phyloP scores from a whole-genome alignment of 2,113 vertebrate genomes.

The Siniperca chuatsi region DNA sequence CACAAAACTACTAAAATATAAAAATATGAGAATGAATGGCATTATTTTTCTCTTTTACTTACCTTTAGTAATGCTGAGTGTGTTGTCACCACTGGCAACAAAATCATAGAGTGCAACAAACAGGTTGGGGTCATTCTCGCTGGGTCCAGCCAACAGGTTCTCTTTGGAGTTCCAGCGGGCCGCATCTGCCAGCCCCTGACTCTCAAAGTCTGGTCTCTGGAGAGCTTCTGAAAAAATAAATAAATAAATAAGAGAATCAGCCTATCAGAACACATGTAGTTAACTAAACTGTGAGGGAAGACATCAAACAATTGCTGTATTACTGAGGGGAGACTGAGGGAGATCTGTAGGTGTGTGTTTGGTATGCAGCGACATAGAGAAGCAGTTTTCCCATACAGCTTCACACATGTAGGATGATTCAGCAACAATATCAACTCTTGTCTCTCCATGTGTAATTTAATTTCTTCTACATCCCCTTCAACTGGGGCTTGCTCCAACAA shows the following conservation, averaged over 20 bases:
- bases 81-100: slow-evolving; percentile 98
- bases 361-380: slow-evolving; percentile 31
- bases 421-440: slow-evolving; percentile 19
- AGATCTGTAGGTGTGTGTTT: slow-evolving; percentile 25
- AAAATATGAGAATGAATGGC: background rate
- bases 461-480: slow-evolving; percentile 26
- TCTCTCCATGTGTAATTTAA: slow-evolving; percentile 32
- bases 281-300: slow-evolving; percentile 12
- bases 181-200: slow-evolving; percentile 93
- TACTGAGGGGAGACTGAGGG: background rate
- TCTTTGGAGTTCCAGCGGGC: slow-evolving; percentile 99
- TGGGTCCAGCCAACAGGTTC: slow-evolving; percentile 95
- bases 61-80: slow-evolving; percentile 99
- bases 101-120: slow-evolving; percentile 99
- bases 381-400: slow-evolving; percentile 35
- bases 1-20: background rate
- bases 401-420: slow-evolving; percentile 31
- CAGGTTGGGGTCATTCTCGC: slow-evolving; percentile 98
- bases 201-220: slow-evolving; percentile 96
- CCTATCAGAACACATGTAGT: background rate
- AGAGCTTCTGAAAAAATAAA: slow-evolving; percentile 89
- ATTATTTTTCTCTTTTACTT: slow-evolving; percentile 46
- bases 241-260: background rate
- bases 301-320: slow-evolving; percentile 15
- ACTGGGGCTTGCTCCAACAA: slow-evolving; percentile 19